Base-by-base conservation (phyloP, 2,888 invertebrate species). In the Catocala fraxini region DNA sequence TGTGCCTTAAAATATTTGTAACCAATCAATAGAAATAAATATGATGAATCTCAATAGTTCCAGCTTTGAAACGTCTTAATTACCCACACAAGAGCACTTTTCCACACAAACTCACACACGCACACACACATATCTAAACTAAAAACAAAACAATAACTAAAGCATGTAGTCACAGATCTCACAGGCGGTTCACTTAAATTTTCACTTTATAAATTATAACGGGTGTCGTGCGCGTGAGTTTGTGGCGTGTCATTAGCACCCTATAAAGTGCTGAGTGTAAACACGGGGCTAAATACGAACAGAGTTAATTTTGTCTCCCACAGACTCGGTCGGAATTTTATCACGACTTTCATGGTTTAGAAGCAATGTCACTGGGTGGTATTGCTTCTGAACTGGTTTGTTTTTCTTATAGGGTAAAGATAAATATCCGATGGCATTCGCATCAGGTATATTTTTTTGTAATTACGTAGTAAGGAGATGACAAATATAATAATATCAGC, bases 191-290 rank as follows among this genome's bases (percentile, higher is more conserved):
- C 60, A 56, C 60, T 65, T 60, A 65, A 65, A 68, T 70, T 70
- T 67, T 69, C 74, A 74, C 72, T 74, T 72, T 70, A 76, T 76
- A 77, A 77, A 76, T 76, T 65, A 72, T 53, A 54, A 43, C 39
- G 7, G 61, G 53, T 56, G 47, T 62, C 53, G 52, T 58, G 62
- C 52, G 69, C 71, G 64, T 59, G 64, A 64, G 71, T 70, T 77
- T 86, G 85, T 71, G 80, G 65, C 83, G 77, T 82, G 84, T 89
- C 88, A 57, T 88, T 88, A 85, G 81, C 89, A 88, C 87, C 81
- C 82, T 79, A 86, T 89, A 87, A 89, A 87, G 52, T 46, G 64
- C 48, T 67, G 71, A 78, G 73, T 75, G 83, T 83, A 87, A 86
- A 86, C 86, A 85, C 61, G 61, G 73, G 70, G 77, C 76, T 79